A percentile compares a stretch with the other conserved stretches of the same genome.
Conservation (phyloP, 2,113 vertebrate genomes). For the Nycticebus coucang region DNA sequence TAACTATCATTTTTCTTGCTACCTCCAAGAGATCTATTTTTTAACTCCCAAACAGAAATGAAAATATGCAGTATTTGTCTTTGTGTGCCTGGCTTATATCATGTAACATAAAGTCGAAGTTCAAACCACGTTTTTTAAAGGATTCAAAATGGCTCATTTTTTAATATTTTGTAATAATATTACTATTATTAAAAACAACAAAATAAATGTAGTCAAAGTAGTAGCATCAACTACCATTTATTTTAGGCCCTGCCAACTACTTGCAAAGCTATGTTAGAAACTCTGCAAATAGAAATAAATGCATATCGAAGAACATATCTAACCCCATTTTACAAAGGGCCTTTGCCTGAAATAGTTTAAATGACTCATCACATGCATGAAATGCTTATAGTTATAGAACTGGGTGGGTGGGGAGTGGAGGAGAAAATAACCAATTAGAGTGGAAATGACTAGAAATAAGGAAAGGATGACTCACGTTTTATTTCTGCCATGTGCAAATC, state of each 20-base stretch:
- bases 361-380: background rate
- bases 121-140: background rate
- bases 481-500: background rate
- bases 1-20: background rate
- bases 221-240: background rate
- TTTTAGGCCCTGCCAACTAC: background rate
- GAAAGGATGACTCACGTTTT: background rate
- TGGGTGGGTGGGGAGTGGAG: background rate
- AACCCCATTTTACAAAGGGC: background rate
- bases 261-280: background rate
- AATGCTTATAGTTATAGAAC: background rate
- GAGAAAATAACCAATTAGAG: background rate
- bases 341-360: background rate
- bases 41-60: background rate
- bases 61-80: background rate
- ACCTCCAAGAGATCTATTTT: background rate
- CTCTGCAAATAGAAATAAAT: background rate
- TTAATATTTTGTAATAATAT: background rate
- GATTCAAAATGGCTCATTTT: background rate
- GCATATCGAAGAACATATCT: background rate
- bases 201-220: background rate
- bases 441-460: background rate
- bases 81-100: background rate
- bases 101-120: background rate
- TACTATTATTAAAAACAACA: background rate